A percentile compares a stretch with the other conserved stretches of the same genome.
These are phyloP conservation scores for Liopterus haemorrhoidalis DNA, from an alignment of 2,888 invertebrate species.

Conservation along the genomic window DNA sequence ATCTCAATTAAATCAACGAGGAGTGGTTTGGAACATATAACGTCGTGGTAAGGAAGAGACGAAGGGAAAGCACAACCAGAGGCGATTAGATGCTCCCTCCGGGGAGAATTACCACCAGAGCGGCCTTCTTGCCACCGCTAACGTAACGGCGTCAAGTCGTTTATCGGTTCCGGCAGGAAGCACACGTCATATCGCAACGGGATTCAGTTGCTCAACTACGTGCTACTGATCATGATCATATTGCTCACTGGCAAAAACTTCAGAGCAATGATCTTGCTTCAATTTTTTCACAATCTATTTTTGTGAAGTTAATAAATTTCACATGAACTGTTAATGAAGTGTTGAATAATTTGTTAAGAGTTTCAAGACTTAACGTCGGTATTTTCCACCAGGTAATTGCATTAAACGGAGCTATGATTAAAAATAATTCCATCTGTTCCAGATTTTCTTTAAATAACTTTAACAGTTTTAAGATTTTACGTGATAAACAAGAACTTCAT, in stretches of 20 bases:
- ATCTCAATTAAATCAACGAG: conserved; percentile 23
- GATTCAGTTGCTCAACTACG: conserved; percentile 10
- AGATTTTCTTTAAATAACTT: too few species aligned
- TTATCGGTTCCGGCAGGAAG: conserved; percentile 23
- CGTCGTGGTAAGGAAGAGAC: too few species aligned
- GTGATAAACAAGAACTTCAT: too few species aligned
- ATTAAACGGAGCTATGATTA: conserved; percentile 19
- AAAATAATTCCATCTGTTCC: conserved; percentile 17
- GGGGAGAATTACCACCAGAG: too few species aligned
- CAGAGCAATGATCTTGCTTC: neutral
- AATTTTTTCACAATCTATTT: conserved; percentile 23
- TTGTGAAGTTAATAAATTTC: conserved; percentile 34
- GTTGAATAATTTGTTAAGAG: conserved; percentile 33
- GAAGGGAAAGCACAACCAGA: too few species aligned
- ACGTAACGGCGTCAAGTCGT: conserved; percentile 19
- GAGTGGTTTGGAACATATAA: too few species aligned
- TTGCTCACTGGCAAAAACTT: neutral
- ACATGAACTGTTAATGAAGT: conserved; percentile 35
- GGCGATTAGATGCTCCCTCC: too few species aligned
- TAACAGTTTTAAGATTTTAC: conserved; percentile 16
- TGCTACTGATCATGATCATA: neutral
- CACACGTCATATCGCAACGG: conserved; percentile 21
- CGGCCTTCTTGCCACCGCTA: too few species aligned
- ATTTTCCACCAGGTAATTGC: conserved; percentile 17
- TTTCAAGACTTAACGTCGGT: conserved; percentile 7